phyloP scores from a whole-genome alignment of 2,797 vertebrate species.

The Eutrigla gurnardus region DNA sequence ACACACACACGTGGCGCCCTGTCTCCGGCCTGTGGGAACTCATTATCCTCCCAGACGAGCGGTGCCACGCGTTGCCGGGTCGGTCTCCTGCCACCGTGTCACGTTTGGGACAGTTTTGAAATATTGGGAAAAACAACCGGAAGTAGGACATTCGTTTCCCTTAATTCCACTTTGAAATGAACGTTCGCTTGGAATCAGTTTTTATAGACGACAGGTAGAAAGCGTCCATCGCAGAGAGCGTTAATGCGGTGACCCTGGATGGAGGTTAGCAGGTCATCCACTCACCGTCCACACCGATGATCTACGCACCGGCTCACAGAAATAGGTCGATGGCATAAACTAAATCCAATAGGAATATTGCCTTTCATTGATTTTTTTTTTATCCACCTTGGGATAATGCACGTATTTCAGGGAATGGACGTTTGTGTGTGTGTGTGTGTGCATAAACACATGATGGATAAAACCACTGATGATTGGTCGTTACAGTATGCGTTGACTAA shows the following conservation, averaged over 20 bases:
- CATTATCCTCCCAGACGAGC: constrained; percentile 82
- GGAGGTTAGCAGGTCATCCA: constrained; percentile 71
- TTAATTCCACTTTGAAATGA: too few relatives aligned
- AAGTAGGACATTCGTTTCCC: too few relatives aligned
- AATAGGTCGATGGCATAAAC: constrained; percentile 78
- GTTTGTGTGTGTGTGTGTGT: constrained; percentile 6
- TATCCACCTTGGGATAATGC: constrained; percentile 74
- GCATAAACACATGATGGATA: constrained; percentile 72
- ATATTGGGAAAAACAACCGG: too few relatives aligned
- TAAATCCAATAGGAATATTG: constrained; percentile 84
- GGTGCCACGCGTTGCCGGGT: constrained; percentile 61
- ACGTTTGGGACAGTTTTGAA: constrained; percentile 45
- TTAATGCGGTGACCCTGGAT: constrained; percentile 62
- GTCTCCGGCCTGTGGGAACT: constrained; percentile 81
- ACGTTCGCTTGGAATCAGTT: too few relatives aligned
- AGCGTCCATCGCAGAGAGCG: constrained; percentile 16
- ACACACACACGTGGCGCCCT: constrained; percentile 29
- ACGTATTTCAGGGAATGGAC: constrained; percentile 66
- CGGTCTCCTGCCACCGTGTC: constrained; percentile 64
- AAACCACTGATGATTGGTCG: constrained; percentile 69
- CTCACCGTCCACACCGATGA: constrained; percentile 64
- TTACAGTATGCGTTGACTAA: constrained; percentile 70
- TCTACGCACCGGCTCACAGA: constrained; percentile 61
- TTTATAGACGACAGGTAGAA: too few relatives aligned
- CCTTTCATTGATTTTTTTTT: constrained; percentile 80